Evolutionary conservation across 2,888 invertebrate species (phyloP).

Genomic region (Orthonychiurus folsomi): DNA sequence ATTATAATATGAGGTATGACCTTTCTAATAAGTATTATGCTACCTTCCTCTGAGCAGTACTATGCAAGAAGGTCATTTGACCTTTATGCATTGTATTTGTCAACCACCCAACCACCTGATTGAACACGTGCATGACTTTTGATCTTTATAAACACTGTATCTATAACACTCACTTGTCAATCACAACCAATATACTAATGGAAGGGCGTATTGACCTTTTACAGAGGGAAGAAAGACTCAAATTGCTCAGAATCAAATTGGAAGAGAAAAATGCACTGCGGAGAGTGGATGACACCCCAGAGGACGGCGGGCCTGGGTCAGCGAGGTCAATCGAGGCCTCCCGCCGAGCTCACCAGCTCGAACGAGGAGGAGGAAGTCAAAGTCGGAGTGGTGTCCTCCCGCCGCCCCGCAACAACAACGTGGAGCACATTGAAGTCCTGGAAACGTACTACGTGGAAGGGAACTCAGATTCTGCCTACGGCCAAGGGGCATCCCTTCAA

Average conservation of each 20-base stretch:
- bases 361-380: background rate
- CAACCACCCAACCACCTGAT: too few relatives aligned
- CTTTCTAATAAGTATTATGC: too few relatives aligned
- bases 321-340: background rate
- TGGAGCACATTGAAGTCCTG: conserved; percentile 48
- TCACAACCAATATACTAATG: too few relatives aligned
- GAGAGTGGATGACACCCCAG: conserved; percentile 43
- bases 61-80: too few relatives aligned
- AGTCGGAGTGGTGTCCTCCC: conserved; percentile 4
- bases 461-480: conserved; percentile 69
- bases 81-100: too few relatives aligned
- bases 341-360: conserved; percentile 5
- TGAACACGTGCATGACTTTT: too few relatives aligned
- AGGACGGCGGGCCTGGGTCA: background rate
- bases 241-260: conserved; percentile 67
- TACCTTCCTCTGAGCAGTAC: too few relatives aligned
- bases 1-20: too few relatives aligned
- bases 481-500: conserved; percentile 59
- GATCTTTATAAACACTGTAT: too few relatives aligned
- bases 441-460: conserved; percentile 68
- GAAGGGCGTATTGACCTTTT: too few relatives aligned
- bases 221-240: conserved; percentile 84
- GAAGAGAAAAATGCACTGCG: conserved; percentile 61
- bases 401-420: conserved; percentile 24
- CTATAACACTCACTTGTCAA: too few relatives aligned